Conservation (phyloP, 2,888 invertebrate species). For the Seira ritae region DNA sequence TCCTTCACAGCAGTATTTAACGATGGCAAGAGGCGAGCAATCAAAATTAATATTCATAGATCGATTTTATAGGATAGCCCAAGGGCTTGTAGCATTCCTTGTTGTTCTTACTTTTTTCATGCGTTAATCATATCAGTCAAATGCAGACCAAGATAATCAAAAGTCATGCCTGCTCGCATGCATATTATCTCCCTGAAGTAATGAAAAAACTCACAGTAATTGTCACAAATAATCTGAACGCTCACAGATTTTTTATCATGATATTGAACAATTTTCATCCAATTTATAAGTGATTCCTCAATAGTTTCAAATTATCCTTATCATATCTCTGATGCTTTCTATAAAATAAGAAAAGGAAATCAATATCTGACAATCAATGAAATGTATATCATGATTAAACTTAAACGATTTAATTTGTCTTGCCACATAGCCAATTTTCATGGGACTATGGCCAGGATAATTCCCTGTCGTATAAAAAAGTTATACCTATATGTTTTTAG, state of each 20-base stretch:
- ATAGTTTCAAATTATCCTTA: no score
- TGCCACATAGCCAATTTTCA: no score
- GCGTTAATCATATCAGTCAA: slow-evolving; percentile 5
- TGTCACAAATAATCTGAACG: slow-evolving; percentile 12
- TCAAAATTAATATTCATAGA: slow-evolving; percentile 15
- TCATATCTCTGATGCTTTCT: background rate
- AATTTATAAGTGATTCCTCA: background rate
- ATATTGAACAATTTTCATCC: background rate
- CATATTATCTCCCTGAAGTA: background rate
- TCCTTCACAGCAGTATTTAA: slow-evolving; percentile 1
- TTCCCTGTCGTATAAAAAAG: no score
- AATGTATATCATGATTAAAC: background rate
- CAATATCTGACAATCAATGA: background rate
- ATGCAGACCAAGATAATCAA: background rate
- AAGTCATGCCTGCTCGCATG: background rate
- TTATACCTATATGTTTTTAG: no score
- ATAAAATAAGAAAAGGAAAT: background rate
- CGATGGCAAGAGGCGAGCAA: background rate
- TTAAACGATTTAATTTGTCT: background rate
- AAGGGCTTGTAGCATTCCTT: background rate
- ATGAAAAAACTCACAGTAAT: background rate
- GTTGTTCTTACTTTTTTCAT: background rate
- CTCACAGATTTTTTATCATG: background rate
- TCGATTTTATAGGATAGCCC: background rate
- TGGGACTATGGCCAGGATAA: no score